These are phyloP conservation scores for Agapostemon virescens DNA, from an alignment of 2,888 invertebrate species.

Conservation along the genomic window DNA sequence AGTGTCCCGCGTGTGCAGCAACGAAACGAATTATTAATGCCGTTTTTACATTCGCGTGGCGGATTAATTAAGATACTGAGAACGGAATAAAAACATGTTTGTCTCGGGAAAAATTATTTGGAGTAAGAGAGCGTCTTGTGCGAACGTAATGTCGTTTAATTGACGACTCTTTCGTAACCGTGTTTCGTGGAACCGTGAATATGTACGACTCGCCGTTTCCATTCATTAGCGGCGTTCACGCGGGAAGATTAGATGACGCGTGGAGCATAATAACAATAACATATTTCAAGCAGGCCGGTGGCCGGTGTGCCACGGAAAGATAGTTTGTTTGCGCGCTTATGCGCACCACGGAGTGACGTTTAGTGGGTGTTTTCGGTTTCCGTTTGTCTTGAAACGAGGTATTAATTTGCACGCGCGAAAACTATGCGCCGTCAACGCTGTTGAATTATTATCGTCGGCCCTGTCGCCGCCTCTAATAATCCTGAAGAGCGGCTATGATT, in stretches of 20 bases:
- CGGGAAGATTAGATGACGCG: constrained; percentile 49
- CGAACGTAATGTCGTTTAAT: constrained; percentile 18
- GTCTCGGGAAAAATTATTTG: background rate
- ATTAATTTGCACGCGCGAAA: constrained; percentile 68
- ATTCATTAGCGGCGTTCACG: constrained; percentile 44
- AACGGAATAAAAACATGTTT: background rate
- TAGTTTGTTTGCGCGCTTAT: constrained; percentile 44
- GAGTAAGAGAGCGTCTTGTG: background rate
- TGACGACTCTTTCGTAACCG: constrained; percentile 16
- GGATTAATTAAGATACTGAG: background rate
- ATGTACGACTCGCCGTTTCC: constrained; percentile 41
- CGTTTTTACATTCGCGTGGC: background rate
- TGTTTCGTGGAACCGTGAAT: constrained; percentile 33
- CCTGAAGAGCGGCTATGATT: constrained; percentile 20
- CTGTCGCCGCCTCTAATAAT: constrained; percentile 43
- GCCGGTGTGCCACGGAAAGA: constrained; percentile 8
- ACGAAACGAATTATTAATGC: background rate
- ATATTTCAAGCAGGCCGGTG: constrained; percentile 33
- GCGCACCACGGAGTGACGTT: constrained; percentile 66
- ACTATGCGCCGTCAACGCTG: constrained; percentile 47
- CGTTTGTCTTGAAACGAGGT: constrained; percentile 72
- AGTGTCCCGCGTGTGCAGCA: background rate
- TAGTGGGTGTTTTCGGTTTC: constrained; percentile 69
- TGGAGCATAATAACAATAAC: constrained; percentile 54
- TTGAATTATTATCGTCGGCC: constrained; percentile 53